phyloP scores from a whole-genome alignment of 2,113 vertebrate genomes.

The Chamaetylas fuelleborni region DNA sequence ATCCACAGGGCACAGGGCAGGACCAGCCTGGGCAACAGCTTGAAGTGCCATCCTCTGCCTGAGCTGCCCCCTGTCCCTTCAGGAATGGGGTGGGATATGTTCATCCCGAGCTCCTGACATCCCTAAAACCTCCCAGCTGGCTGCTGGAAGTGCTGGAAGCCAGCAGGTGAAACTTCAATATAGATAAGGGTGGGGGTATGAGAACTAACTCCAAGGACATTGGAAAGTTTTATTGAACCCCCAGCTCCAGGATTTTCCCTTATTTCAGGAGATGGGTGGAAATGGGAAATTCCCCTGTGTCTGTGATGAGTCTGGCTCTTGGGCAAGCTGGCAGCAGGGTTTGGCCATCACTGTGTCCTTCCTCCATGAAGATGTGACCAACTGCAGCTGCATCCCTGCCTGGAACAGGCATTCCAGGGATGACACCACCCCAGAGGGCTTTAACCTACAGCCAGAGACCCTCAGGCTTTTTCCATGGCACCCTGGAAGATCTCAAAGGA shows the following conservation, averaged over 20 bases:
- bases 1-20: background rate
- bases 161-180: background rate
- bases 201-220: background rate
- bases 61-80: background rate
- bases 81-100: background rate
- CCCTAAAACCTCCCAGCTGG: background rate
- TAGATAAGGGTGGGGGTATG: fast-evolving
- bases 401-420: background rate
- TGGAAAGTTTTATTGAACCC: background rate
- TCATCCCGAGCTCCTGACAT: background rate
- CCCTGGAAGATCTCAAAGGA: background rate
- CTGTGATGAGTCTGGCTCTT: background rate
- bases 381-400: background rate
- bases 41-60: background rate
- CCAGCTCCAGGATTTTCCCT: background rate
- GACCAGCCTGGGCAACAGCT: background rate
- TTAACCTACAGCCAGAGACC: background rate
- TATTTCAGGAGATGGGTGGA: background rate
- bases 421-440: background rate
- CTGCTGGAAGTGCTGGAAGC: background rate
- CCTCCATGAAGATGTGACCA: background rate
- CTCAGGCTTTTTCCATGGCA: background rate
- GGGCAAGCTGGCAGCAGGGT: background rate
- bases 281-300: background rate
- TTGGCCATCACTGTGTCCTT: background rate